Percentiles rank a stretch among this genome's conserved stretches.
These are phyloP conservation scores for Xyrauchen texanus DNA, from an alignment of 2,113 vertebrate species.

Conservation along the genomic window DNA sequence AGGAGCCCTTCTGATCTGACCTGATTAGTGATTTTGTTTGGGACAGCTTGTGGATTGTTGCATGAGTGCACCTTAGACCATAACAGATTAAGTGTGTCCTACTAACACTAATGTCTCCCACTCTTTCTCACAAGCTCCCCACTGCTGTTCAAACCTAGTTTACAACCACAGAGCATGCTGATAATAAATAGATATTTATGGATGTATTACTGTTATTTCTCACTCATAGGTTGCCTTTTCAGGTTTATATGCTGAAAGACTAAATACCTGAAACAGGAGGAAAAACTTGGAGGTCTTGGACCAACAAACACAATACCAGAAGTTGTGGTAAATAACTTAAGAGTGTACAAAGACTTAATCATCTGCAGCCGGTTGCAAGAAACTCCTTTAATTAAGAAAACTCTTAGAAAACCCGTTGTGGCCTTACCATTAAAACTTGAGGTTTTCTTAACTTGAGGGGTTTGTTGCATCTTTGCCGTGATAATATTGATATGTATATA, in stretches of 20 bases:
- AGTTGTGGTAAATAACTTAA: slow-evolving; percentile 77
- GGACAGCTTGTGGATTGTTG: slow-evolving; percentile 60
- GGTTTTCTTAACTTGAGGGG: too few species aligned
- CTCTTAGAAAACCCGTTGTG: too few species aligned
- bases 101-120: slow-evolving; percentile 2
- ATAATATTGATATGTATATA: neutral
- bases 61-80: slow-evolving; percentile 69
- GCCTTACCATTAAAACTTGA: too few species aligned
- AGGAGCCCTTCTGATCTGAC: slow-evolving; percentile 73
- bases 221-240: slow-evolving; percentile 21
- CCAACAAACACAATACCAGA: slow-evolving; percentile 77
- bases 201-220: neutral
- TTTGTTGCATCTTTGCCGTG: neutral
- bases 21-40: slow-evolving; percentile 73
- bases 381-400: too few species aligned
- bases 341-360: slow-evolving; percentile 27
- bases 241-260: slow-evolving; percentile 72
- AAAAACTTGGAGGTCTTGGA: slow-evolving; percentile 83
- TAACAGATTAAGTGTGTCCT: slow-evolving; percentile 70
- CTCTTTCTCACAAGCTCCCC: too few species aligned
- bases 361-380: too few species aligned
- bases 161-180: too few species aligned
- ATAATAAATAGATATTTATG: too few species aligned
- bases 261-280: slow-evolving; percentile 66
- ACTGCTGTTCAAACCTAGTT: too few species aligned